Evolutionary conservation across 2,888 invertebrate genomes (phyloP), one percentile per base, ranked within the genome.

Genomic region (Micoletzkya japonica): DNA sequence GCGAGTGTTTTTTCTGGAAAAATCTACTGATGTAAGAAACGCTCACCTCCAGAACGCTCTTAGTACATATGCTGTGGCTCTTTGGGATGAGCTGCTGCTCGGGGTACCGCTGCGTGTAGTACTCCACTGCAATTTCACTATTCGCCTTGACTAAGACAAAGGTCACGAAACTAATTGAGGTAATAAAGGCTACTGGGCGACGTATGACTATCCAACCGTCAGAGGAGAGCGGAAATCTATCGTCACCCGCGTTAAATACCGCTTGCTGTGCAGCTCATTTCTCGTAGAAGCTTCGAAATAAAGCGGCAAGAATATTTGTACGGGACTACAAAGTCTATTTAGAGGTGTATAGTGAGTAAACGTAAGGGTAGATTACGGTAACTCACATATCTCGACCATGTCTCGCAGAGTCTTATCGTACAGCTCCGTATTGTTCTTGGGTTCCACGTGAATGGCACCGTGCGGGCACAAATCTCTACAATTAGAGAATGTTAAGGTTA

Each of bases 401-500:
- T 44, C 44, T 54, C 26, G 36, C 4, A 54, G 34, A 0, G 37
- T 28, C 6, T 63, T 50, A 37, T 32, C 14, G 34, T 63, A 63
- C n/a, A 50, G 4, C 20, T 63, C 63, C 63, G 32, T 24, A 37
- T 66, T 66, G 3, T 32, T 36, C 17, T 30, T 52, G 17, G 64
- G 64, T 32, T 54, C 28, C 28, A 66, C 28, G 7, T 66, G 36
- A 20, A 66, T 66, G 26, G 54, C 44, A 7, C 64, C 64, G n/a
- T 36, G 34, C 0, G 64, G 64, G 2, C 54, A 36, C 26, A 66
- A 37, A n/a, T 30, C 36, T 28, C 64, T 66, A 37, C n/a, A 54
- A 66, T 10, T 3, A 28, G 54, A 24, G 7, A 54, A 7, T 24
- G 10, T 24, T 20, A 54, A n/a, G 24, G 17, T n/a, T 54, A 26